A percentile compares a stretch with the other conserved stretches of the same genome.
These are phyloP conservation scores for Menura novaehollandiae DNA, from an alignment of 2,113 vertebrate genomes.

Conservation along the genomic window DNA sequence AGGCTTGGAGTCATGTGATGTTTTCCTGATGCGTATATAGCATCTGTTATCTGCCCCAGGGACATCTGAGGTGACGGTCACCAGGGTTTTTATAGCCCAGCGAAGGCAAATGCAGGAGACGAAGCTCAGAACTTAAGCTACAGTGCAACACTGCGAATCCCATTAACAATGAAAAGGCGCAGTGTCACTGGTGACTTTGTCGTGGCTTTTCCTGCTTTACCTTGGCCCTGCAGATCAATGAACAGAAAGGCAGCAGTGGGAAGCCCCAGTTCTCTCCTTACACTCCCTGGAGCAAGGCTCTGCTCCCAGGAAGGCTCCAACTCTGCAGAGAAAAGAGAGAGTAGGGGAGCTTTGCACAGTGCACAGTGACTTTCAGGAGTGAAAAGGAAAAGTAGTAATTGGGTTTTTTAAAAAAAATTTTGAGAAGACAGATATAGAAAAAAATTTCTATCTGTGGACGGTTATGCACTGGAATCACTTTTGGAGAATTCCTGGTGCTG, in stretches of 20 bases:
- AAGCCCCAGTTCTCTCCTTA: rapidly evolving
- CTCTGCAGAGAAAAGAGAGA: not conserved
- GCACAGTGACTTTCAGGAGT: not conserved
- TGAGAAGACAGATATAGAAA: not conserved
- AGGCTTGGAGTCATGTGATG: not conserved
- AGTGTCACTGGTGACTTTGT: not conserved
- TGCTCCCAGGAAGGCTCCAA: not conserved
- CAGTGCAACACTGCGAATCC: not conserved
- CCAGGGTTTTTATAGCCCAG: not conserved
- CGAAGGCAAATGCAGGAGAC: not conserved
- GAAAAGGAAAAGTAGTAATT: not conserved
- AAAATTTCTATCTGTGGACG: not conserved
- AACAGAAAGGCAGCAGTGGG: not conserved
- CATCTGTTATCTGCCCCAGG: not conserved
- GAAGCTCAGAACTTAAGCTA: not conserved
- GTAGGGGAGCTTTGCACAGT: not conserved
- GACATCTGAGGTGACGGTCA: not conserved
- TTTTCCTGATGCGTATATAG: not conserved
- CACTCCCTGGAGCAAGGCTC: rapidly evolving
- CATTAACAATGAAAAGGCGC: not conserved
- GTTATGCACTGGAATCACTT: not conserved
- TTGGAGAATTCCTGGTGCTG: not conserved
- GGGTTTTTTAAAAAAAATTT: not conserved
- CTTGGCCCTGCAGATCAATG: not conserved
- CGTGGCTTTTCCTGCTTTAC: not conserved